phyloP scores from a whole-genome alignment of 2,113 vertebrate genomes.

The Crotalus tigris region DNA sequence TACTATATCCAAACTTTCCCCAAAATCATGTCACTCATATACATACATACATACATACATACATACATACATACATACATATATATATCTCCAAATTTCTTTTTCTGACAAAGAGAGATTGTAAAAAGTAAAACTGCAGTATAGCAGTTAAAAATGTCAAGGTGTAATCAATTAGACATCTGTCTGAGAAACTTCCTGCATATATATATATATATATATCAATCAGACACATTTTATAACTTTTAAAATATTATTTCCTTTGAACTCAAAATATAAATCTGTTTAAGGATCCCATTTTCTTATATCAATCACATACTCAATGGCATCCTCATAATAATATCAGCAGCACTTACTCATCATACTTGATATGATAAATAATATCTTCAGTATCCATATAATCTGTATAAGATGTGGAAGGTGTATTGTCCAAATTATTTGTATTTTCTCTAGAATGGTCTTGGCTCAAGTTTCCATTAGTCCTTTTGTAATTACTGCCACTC shows the following conservation, averaged over 20 bases:
- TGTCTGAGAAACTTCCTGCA: no score
- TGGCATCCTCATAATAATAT: conserved; percentile 69
- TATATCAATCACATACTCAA: conserved; percentile 61
- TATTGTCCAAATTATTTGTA: conserved; percentile 80
- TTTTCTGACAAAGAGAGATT: no score
- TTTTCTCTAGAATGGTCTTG: conserved; percentile 82
- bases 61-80: no score
- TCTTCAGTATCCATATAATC: conserved; percentile 82
- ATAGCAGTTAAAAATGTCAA: no score
- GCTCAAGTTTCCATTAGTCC: conserved; percentile 87
- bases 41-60: no score
- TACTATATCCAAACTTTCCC: conserved; percentile 8
- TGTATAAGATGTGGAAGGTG: conserved; percentile 88
- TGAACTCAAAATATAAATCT: conserved; percentile 50
- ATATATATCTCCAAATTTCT: no score
- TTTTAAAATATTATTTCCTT: conserved; percentile 51
- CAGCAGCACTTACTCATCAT: conserved; percentile 94
- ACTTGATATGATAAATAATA: conserved; percentile 95
- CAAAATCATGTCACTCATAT: no score
- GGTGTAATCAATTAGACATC: no score
- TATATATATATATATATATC: background rate
- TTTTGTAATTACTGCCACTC: conserved; percentile 83
- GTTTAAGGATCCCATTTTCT: conserved; percentile 45
- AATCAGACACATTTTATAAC: conserved; percentile 18
- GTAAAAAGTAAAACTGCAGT: no score